Percentiles rank a stretch among this genome's conserved stretches.
Evolutionary conservation across 1,140 invertebrate species (phyloP).

Genomic region (Rhopalosiphum maidis): DNA sequence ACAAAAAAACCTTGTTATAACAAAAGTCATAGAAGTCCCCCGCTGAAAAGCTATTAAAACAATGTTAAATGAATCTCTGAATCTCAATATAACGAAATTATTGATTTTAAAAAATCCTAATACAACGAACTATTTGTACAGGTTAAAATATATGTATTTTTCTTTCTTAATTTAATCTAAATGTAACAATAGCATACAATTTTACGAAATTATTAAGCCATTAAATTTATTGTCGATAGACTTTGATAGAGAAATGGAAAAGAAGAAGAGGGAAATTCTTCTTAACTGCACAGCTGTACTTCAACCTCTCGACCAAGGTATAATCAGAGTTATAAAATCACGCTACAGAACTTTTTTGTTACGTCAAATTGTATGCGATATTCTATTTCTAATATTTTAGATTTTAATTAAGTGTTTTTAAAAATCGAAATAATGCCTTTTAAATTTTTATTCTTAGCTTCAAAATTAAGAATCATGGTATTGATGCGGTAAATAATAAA

Average conservation of each 20-base stretch:
- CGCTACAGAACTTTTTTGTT: conserved; percentile 49
- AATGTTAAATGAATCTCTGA: background rate
- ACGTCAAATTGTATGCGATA: conserved; percentile 32
- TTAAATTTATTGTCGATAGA: background rate
- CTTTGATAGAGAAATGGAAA: conserved; percentile 60
- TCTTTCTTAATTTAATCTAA: conserved; percentile 12
- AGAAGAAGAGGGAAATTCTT: conserved; percentile 59
- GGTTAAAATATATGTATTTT: conserved; percentile 30
- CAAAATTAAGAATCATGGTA: too few relatives aligned
- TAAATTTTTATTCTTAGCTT: too few relatives aligned
- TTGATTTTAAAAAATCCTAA: background rate
- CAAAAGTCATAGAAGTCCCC: too few relatives aligned
- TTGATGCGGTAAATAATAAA: too few relatives aligned
- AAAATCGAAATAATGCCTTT: too few relatives aligned
- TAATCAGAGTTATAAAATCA: conserved; percentile 64
- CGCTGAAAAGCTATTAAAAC: too few relatives aligned
- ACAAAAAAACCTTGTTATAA: too few relatives aligned
- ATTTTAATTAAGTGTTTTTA: too few relatives aligned
- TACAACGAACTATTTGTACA: background rate
- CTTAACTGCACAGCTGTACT: conserved; percentile 61
- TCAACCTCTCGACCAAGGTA: conserved; percentile 65
- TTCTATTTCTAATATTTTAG: too few relatives aligned
- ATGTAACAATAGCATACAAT: background rate
- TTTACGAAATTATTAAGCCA: conserved; percentile 22
- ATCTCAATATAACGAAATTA: background rate